Base-by-base conservation (phyloP, 2,797 vertebrate species). In the Phoeniculus purpureus region DNA sequence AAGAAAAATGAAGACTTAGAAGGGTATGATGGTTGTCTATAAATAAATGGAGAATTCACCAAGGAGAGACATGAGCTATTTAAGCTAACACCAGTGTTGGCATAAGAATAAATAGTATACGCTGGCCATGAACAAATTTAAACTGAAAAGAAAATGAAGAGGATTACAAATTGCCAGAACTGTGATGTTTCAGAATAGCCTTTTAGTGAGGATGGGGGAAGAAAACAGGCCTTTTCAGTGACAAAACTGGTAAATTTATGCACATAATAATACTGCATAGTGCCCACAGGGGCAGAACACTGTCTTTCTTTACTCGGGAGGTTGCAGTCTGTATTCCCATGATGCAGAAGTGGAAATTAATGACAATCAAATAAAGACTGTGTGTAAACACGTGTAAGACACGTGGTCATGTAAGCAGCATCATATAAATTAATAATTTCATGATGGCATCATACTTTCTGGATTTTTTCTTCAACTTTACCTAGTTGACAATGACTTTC, bases 1-100 rank as follows among this genome's bases (percentile, higher is more conserved):
- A 58, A 71, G 40, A 89, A 93, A 82, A 94, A 89, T 47, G 27
- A 92, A 74, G 47, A 85, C 54, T 87, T 73, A 82, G 68, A 92
- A 77, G 9, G 22, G 64, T 82, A 87, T 72, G 83, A 81, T 90
- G 18, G 22, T 47, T 92, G 29, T 47, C 40, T 80, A 71, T 61
- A 89, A 87, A 89, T 77, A 90, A 89, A 94, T 71, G 34, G 15
- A 94, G 14, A 93, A 67, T 29, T 87, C 72, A 85, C 54, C 20
- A 71, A 67, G 40, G 34, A 87, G 20, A 67, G 13, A 71, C 31
- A 81, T 31, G 13, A 90, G 22, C 16, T 89, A 60, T 79, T 90
- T 77, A 86, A 68, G 12, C 11, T 78, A 90, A 60, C 26, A 52
- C 15, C 13, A 37, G 8, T 54, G 25, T 25, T 90, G 54, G 45